Evolutionary conservation across 2,113 vertebrate genomes (phyloP).

Genomic region (Ochotona curzoniae): DNA sequence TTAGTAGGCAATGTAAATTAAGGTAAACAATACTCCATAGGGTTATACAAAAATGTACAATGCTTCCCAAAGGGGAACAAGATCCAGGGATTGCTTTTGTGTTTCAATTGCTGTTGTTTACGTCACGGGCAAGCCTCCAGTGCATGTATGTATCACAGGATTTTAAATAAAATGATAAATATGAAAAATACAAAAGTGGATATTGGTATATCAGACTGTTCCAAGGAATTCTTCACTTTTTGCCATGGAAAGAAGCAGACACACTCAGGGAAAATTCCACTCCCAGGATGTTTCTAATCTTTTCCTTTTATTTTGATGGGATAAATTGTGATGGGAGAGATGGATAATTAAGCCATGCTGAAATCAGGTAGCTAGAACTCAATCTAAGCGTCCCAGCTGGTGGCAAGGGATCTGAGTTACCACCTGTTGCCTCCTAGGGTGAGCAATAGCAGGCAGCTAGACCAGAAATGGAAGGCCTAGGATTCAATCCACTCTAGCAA

Average conservation of each 20-base stretch:
- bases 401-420: no score
- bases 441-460: no score
- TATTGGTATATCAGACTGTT: background rate
- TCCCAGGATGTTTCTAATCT: no score
- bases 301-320: no score
- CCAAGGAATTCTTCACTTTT: background rate
- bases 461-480: no score
- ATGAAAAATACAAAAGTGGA: slow-evolving; percentile 31
- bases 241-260: background rate
- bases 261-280: background rate
- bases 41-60: background rate
- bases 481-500: no score
- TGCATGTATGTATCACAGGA: slow-evolving; percentile 10
- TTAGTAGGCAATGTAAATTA: background rate
- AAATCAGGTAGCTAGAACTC: no score
- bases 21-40: background rate
- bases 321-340: no score
- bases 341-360: no score
- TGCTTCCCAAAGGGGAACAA: background rate
- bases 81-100: slow-evolving; percentile 7
- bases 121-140: background rate
- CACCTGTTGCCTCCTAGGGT: no score
- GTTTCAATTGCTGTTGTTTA: slow-evolving; percentile 49
- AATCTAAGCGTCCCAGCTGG: no score
- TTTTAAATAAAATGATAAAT: slow-evolving; percentile 61